Evolutionary conservation across 2,888 invertebrate genomes (phyloP).

Genomic region (Amaurobius ferox): DNA sequence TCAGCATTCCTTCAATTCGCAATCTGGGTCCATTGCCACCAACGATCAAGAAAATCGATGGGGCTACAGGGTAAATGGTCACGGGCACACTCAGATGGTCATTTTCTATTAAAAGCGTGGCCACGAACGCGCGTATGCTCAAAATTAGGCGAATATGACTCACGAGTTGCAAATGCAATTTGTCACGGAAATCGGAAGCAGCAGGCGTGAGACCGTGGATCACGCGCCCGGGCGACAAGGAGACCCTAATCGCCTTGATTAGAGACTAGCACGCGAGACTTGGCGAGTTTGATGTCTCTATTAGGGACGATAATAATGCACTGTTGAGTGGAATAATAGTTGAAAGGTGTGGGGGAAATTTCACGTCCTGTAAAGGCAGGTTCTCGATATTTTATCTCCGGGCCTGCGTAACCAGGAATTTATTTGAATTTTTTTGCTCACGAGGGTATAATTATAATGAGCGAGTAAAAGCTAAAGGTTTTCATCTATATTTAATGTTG

Average conservation of each 20-base stretch:
- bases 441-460: too few species aligned
- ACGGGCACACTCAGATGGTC: too few species aligned
- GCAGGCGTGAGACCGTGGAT: constrained; percentile 51
- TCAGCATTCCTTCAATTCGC: too few species aligned
- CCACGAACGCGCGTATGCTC: background rate
- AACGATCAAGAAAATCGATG: too few species aligned
- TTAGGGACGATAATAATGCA: constrained; percentile 24
- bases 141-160: constrained; percentile 31
- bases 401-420: too few species aligned
- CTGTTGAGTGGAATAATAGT: background rate
- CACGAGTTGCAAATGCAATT: constrained; percentile 62
- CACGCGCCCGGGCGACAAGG: constrained; percentile 67
- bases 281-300: constrained; percentile 49
- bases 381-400: too few species aligned
- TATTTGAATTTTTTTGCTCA: too few species aligned
- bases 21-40: too few species aligned
- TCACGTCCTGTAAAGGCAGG: background rate
- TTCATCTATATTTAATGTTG: too few species aligned
- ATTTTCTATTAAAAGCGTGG: too few species aligned
- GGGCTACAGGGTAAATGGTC: too few species aligned
- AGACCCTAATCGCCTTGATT: constrained; percentile 63
- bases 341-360: background rate
- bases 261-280: constrained; percentile 45
- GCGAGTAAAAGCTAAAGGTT: too few species aligned
- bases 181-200: constrained; percentile 69